These are phyloP conservation scores for Xestia xanthographa DNA, from an alignment of 2,888 invertebrate genomes.

Conservation along the genomic window DNA sequence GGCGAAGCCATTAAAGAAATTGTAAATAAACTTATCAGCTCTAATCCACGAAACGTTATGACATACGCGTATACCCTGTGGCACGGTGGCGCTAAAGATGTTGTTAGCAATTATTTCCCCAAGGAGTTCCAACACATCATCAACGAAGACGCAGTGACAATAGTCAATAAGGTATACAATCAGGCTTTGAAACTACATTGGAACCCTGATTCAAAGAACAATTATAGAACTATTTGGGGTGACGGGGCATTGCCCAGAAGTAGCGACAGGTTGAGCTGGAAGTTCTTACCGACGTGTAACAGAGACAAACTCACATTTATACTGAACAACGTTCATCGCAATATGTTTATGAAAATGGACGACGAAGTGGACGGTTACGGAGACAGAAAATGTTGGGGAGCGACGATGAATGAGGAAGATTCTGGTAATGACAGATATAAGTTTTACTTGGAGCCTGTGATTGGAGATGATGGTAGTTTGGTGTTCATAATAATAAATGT, in stretches of 20 bases:
- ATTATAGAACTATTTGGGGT: slow-evolving; percentile 66
- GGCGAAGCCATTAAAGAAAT: slow-evolving; percentile 32
- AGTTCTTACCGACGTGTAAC: slow-evolving; percentile 62
- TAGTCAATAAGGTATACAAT: slow-evolving; percentile 60
- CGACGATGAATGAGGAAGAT: slow-evolving; percentile 20
- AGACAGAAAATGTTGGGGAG: slow-evolving; percentile 66
- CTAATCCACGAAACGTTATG: slow-evolving; percentile 54
- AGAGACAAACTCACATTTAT: slow-evolving; percentile 64
- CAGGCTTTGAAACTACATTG: slow-evolving; percentile 62
- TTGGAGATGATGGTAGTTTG: slow-evolving; percentile 50
- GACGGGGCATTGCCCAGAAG: slow-evolving; percentile 46
- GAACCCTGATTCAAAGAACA: slow-evolving; percentile 41
- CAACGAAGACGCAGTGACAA: slow-evolving; percentile 56
- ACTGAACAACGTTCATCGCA: slow-evolving; percentile 64
- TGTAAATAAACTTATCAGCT: slow-evolving; percentile 49
- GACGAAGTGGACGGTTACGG: slow-evolving; percentile 44
- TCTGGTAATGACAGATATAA: slow-evolving; percentile 48
- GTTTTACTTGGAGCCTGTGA: slow-evolving; percentile 67
- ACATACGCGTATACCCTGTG: slow-evolving; percentile 70
- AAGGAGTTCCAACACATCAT: slow-evolving; percentile 62
- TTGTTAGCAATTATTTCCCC: slow-evolving; percentile 68
- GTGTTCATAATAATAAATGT: slow-evolving; percentile 67
- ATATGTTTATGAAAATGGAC: slow-evolving; percentile 68
- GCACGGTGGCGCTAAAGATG: slow-evolving; percentile 51
- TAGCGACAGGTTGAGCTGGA: slow-evolving; percentile 66